Evolutionary conservation across 2,797 vertebrate species (phyloP), one percentile per base, ranked within the genome.

Genomic region (Valencia hispanica): DNA sequence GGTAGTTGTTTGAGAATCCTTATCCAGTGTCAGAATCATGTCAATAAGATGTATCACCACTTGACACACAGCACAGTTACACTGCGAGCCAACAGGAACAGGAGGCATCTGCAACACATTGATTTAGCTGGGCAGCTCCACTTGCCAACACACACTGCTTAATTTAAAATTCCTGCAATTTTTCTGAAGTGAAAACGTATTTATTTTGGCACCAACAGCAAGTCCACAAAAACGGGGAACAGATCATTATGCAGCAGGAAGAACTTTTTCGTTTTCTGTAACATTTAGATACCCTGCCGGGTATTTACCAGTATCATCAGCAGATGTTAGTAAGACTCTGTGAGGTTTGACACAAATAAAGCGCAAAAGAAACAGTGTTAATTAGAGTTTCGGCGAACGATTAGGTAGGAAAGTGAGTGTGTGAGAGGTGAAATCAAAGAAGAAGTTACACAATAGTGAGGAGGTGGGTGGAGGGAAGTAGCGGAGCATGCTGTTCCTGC

Each of bases 41-140:
- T 55, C 43, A 74, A 65, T 69, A 34, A 70, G 72, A 73, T 81
- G 74, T 76, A 69, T 66, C 72, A 73, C 63, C 22, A 43, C 45
- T 70, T 34, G 51, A 59, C 73, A 76, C 78, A 77, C 9, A 65
- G 22, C 51, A 41, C 25, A 78, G 71, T 76, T 65, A 43, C 27
- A 43, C 45, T 22, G 77, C 2, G 72, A 80, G 84, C 85, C 87
- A 90, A 82, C 81, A 86, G 77, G 82, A 88, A 82, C 81, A 84
- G 73, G 81, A 87, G 83, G 86, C 87, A 89, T 90, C 88, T 90
- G 91, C 68, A 88, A 88, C 84, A 39, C 82, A 92, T 91, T 92
- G 83, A 65, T 72, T 47, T 59, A 32, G 11, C 41, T 47, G 79
- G 73, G 68, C 71, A 70, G 51, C 59, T 74, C 72, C 51, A 74